Base-by-base conservation (phyloP, 1,140 invertebrate genomes). In the Asbolus verrucosus region DNA sequence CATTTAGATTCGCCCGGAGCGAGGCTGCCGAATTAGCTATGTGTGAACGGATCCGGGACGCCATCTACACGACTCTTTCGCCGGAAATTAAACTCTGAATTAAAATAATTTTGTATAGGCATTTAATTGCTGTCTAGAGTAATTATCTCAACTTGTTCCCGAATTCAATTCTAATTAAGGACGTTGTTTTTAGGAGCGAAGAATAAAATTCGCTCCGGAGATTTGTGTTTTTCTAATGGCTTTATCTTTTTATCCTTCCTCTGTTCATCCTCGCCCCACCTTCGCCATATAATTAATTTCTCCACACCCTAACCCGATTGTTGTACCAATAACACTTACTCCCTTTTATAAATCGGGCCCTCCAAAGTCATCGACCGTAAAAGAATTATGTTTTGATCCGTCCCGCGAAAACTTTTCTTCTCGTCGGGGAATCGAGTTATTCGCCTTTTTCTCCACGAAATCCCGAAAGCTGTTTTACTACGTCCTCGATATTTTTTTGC, bases 51-150 rank as follows among this genome's bases (percentile, higher is more conserved):
- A 43, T 69, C 60, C 30, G 30, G 31, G 4, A 41, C 36, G 46
- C 33, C 18, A 68, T 63, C 66, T 39, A 65, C 11, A 39, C 66
- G 46, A 50, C 60, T 59, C 61, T 65, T 66, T 70, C 31, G 24
- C 9, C 50, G 65, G 65, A 70, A 71, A 73, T 73, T 73, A 71
- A 71, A 73, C 38, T 59, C 30, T 70, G 73, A 75, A 75, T 75
- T 75, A 63, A 75, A 67, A 73, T 75, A 73, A 75, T 75, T 75
- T 73, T 75, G 43, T 73, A 75, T 75, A 38, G 73, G 68, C 38
- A 54, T 69, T 75, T 75, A 73, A 75, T 75, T 75, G 66, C 68
- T 59, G 31, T 24, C 46, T 27, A 65, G 62, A 72, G 67, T 67
- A 73, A 75, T 75, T 75, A 73, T 65, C 62, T 43, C 18, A 54